A percentile compares a stretch with the other conserved stretches of the same genome.
phyloP scores from a whole-genome alignment of 2,888 invertebrate genomes.

The Actias luna region DNA sequence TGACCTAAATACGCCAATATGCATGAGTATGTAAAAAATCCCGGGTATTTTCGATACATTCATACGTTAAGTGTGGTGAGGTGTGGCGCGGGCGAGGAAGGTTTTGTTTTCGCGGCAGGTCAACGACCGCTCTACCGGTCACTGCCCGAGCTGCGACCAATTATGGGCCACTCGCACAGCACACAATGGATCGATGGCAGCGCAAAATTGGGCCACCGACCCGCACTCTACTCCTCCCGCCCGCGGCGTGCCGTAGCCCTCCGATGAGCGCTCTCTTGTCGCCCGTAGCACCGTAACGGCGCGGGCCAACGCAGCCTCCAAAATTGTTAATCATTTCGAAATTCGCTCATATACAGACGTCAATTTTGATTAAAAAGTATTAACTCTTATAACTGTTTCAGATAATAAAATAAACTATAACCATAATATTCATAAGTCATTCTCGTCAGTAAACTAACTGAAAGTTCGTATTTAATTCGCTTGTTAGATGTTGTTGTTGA shows the following conservation, averaged over 20 bases:
- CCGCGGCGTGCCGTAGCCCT: conserved; percentile 28
- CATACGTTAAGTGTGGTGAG: conserved; percentile 32
- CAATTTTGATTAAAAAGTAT: neutral
- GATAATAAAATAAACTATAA: neutral
- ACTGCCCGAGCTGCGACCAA: conserved; percentile 79
- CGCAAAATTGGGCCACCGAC: conserved; percentile 77
- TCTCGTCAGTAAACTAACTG: neutral
- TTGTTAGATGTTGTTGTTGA: neutral
- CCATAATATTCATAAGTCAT: neutral
- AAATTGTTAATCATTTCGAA: neutral
- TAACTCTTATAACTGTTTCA: neutral
- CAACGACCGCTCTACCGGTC: conserved; percentile 76
- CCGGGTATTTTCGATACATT: neutral
- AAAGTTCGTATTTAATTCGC: neutral
- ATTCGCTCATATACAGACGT: neutral
- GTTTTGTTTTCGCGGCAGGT: conserved; percentile 79
- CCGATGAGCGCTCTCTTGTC: conserved; percentile 32
- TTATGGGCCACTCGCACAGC: conserved; percentile 82
- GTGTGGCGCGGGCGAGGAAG: conserved; percentile 49
- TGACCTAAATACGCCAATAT: neutral
- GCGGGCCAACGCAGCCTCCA: conserved; percentile 40
- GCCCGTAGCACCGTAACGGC: conserved; percentile 28
- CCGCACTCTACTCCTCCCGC: conserved; percentile 44
- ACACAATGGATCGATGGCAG: conserved; percentile 82
- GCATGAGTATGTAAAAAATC: conserved; percentile 21